phyloP scores from a whole-genome alignment of 2,797 vertebrate genomes.

The Orientallactaga sibirica region DNA sequence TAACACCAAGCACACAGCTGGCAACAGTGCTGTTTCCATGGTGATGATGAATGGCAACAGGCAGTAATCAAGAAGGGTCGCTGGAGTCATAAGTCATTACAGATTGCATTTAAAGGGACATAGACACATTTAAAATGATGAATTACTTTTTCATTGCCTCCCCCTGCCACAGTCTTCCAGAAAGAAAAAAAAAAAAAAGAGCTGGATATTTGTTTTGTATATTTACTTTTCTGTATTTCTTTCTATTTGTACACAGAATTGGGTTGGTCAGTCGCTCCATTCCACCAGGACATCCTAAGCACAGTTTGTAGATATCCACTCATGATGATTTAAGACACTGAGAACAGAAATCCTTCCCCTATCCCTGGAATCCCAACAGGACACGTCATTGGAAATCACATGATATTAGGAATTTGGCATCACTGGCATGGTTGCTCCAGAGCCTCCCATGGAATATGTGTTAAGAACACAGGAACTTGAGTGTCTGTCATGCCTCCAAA shows the following conservation, averaged over 20 bases:
- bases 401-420: not conserved
- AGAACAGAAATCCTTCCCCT: not conserved
- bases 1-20: conserved; percentile 78
- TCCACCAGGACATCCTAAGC: not conserved
- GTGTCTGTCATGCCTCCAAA: not conserved
- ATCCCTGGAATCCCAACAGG: not conserved
- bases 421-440: not conserved
- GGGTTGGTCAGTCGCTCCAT: not conserved
- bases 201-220: conserved; percentile 34
- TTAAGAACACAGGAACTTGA: not conserved
- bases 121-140: conserved; percentile 67
- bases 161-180: not conserved
- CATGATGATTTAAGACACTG: not conserved
- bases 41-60: conserved; percentile 80
- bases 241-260: conserved; percentile 25
- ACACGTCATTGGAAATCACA: conserved; percentile 7
- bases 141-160: conserved; percentile 52
- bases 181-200: conserved; percentile 49
- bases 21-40: conserved; percentile 82
- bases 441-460: not conserved
- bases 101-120: conserved; percentile 80
- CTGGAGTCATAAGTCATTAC: conserved; percentile 82
- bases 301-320: not conserved
- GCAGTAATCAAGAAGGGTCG: conserved; percentile 81
- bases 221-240: conserved; percentile 37